Conservation (phyloP, 1,140 invertebrate genomes). For the Asobara japonica region DNA sequence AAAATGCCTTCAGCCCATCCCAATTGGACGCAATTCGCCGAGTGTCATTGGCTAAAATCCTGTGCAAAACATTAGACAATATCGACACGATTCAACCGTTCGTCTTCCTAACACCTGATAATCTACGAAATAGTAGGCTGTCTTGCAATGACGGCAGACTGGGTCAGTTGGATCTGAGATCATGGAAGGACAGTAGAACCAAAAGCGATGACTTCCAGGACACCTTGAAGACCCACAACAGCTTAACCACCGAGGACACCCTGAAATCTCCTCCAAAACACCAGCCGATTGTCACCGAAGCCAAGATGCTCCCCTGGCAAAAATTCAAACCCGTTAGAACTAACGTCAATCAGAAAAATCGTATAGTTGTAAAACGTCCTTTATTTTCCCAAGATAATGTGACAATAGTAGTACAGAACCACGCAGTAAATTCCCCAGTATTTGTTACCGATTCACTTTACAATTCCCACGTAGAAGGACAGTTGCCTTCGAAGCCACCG, state of each 20-base stretch:
- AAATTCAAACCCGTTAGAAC: slow-evolving; percentile 45
- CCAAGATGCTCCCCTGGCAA: neutral
- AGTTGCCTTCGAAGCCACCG: neutral
- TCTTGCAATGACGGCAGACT: slow-evolving; percentile 76
- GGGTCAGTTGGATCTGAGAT: slow-evolving; percentile 75
- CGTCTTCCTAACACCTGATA: slow-evolving; percentile 77
- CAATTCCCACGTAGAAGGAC: slow-evolving; percentile 35
- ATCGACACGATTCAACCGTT: slow-evolving; percentile 79
- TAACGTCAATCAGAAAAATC: slow-evolving; percentile 57
- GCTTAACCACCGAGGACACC: neutral
- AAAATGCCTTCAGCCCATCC: slow-evolving; percentile 80
- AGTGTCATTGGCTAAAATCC: slow-evolving; percentile 81
- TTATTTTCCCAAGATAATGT: slow-evolving; percentile 50
- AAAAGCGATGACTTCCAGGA: neutral
- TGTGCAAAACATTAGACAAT: slow-evolving; percentile 85
- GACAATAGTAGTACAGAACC: slow-evolving; percentile 58
- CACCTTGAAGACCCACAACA: neutral
- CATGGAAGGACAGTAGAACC: slow-evolving; percentile 65
- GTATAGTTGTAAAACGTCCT: slow-evolving; percentile 51
- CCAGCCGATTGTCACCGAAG: neutral
- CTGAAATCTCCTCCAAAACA: neutral
- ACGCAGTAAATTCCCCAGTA: slow-evolving; percentile 57
- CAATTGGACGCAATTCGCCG: slow-evolving; percentile 88
- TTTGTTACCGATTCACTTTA: slow-evolving; percentile 55
- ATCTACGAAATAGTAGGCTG: slow-evolving; percentile 72